Percentiles rank a stretch among this genome's conserved stretches.
These are phyloP conservation scores for Orthonevra nobilis DNA, from an alignment of 2,888 invertebrate species.

Conservation along the genomic window DNA sequence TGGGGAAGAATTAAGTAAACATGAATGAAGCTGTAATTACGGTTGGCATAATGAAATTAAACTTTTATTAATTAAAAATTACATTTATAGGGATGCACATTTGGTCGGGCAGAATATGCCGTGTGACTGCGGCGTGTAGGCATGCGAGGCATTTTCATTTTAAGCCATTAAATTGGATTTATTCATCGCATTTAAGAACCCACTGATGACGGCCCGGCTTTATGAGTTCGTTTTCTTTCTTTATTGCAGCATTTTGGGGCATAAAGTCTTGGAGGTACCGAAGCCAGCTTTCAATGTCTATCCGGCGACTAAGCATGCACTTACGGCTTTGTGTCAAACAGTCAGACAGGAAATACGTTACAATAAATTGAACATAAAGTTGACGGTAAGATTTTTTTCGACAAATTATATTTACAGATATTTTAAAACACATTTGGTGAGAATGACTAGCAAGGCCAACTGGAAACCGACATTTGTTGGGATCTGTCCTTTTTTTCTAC, in stretches of 20 bases:
- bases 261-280: slow-evolving; percentile 81
- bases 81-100: slow-evolving; percentile 34
- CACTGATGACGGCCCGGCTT: not conserved
- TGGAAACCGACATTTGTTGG: too few species aligned
- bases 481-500: too few species aligned
- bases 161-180: not conserved
- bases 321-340: slow-evolving; percentile 82
- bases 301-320: slow-evolving; percentile 83
- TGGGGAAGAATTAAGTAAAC: slow-evolving; percentile 37
- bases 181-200: slow-evolving; percentile 4
- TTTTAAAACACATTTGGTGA: too few species aligned
- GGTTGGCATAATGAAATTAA: slow-evolving; percentile 74
- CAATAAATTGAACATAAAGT: slow-evolving; percentile 80
- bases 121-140: not conserved
- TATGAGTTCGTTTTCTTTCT: not conserved
- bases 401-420: too few species aligned
- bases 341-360: slow-evolving; percentile 82
- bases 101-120: slow-evolving; percentile 18
- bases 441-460: too few species aligned
- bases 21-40: slow-evolving; percentile 64
- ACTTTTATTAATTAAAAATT: slow-evolving; percentile 76
- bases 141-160: not conserved
- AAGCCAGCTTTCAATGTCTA: slow-evolving; percentile 82
- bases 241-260: slow-evolving; percentile 79
- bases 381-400: slow-evolving; percentile 77